Conservation (phyloP, 2,113 vertebrate species). For the Antennarius striatus region DNA sequence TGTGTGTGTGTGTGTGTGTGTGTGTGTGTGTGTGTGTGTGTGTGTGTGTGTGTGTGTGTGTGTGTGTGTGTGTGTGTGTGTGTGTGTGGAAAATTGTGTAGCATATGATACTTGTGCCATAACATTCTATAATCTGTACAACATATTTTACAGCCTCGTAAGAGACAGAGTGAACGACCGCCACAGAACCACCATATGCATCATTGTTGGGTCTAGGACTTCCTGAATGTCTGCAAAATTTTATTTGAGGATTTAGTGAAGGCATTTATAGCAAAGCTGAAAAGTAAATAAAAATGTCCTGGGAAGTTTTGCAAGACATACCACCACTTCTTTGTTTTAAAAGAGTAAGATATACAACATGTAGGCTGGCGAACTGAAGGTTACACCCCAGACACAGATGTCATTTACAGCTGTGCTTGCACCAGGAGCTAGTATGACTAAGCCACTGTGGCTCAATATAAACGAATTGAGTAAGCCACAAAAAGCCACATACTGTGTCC, state of each 20-base stretch:
- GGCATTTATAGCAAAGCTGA: constrained; percentile 5
- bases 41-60: no score
- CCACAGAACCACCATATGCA: neutral
- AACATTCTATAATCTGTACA: neutral
- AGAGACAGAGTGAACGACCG: neutral
- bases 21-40: no score
- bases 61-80: no score
- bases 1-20: no score
- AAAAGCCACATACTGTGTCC: no score
- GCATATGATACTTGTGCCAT: neutral
- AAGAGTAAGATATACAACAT: constrained; percentile 32
- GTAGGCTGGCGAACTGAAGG: constrained; percentile 52
- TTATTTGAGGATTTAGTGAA: constrained; percentile 14
- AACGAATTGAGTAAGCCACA: no score
- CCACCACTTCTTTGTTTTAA: constrained; percentile 34
- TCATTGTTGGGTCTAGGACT: constrained; percentile 6
- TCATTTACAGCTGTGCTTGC: no score
- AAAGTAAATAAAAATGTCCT: constrained; percentile 38
- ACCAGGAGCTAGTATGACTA: no score
- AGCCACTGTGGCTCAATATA: no score
- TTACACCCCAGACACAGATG: constrained; percentile 57
- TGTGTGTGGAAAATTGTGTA: neutral
- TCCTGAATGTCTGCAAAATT: neutral
- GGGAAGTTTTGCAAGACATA: constrained; percentile 28
- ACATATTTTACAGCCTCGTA: neutral